These are phyloP conservation scores for Julus scanicus DNA, from an alignment of 2,888 invertebrate genomes.

Conservation along the genomic window DNA sequence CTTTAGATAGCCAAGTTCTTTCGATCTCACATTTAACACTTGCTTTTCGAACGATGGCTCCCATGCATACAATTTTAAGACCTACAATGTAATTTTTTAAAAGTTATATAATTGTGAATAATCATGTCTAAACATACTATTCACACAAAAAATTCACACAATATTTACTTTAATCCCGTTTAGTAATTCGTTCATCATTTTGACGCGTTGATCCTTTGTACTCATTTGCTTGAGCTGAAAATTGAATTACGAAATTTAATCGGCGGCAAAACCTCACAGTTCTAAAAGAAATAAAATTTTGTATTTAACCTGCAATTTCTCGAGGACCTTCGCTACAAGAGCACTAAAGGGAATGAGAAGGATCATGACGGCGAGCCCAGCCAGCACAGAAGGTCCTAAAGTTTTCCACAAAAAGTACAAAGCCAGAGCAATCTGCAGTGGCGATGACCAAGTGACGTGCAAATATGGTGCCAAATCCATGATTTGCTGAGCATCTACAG, in stretches of 20 bases:
- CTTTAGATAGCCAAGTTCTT: slow-evolving; percentile 64
- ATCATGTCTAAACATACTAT: not conserved
- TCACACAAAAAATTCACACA: not conserved
- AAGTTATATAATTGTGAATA: not conserved
- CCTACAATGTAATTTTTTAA: slow-evolving; percentile 67
- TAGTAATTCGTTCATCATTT: slow-evolving; percentile 92
- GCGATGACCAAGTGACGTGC: slow-evolving; percentile 88
- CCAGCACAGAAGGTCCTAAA: slow-evolving; percentile 86
- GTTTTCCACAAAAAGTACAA: slow-evolving; percentile 86
- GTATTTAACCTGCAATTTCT: slow-evolving; percentile 74
- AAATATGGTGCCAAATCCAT: slow-evolving; percentile 85
- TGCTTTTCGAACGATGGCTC: slow-evolving; percentile 92
- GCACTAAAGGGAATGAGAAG: slow-evolving; percentile 91
- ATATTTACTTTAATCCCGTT: slow-evolving; percentile 85
- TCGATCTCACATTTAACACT: slow-evolving; percentile 81
- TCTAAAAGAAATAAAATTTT: not conserved
- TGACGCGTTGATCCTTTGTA: slow-evolving; percentile 91
- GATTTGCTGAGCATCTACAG: slow-evolving; percentile 89
- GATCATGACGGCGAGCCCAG: slow-evolving; percentile 94
- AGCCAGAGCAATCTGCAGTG: slow-evolving; percentile 86
- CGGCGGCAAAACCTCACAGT: not conserved
- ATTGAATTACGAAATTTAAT: slow-evolving; percentile 34
- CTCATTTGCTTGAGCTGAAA: slow-evolving; percentile 84
- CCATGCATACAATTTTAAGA: slow-evolving; percentile 94
- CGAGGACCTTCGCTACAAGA: slow-evolving; percentile 82